These are phyloP conservation scores for Mythimna impura DNA, from an alignment of 2,888 invertebrate genomes.

Conservation along the genomic window DNA sequence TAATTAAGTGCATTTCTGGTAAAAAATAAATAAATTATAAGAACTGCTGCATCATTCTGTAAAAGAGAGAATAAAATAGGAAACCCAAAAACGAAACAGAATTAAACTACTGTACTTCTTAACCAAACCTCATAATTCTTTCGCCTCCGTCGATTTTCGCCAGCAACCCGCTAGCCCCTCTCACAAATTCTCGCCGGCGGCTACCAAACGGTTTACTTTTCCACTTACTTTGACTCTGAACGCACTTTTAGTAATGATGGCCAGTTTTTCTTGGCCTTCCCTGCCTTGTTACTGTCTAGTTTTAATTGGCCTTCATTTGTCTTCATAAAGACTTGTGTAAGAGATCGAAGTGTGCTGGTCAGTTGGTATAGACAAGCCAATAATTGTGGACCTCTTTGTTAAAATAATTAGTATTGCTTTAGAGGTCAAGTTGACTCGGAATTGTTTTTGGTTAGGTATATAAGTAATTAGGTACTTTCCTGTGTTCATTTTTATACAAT, in stretches of 20 bases:
- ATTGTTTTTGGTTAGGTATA: no score
- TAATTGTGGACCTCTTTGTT: not conserved
- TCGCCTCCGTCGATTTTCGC: constrained; percentile 36
- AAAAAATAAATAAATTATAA: not conserved
- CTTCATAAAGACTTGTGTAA: not conserved
- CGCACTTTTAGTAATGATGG: constrained; percentile 55
- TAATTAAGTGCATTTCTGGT: no score
- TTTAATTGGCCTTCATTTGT: constrained; percentile 8
- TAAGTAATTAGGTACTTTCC: no score
- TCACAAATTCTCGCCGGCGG: constrained; percentile 45
- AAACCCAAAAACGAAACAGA: not conserved
- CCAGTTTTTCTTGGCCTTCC: constrained; percentile 30
- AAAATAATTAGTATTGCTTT: not conserved
- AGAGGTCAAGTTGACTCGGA: constrained; percentile 1
- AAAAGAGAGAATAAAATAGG: not conserved
- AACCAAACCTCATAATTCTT: not conserved
- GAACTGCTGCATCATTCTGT: not conserved
- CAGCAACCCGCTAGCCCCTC: constrained; percentile 16
- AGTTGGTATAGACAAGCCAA: not conserved
- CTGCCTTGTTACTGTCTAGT: constrained; percentile 5
- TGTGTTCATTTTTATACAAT: no score
- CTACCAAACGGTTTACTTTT: constrained; percentile 50
- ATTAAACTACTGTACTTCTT: not conserved
- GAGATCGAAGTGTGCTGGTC: constrained; percentile 4
- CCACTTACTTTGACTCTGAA: constrained; percentile 51